A percentile compares a stretch with the other conserved stretches of the same genome.
Evolutionary conservation across 1,140 invertebrate genomes (phyloP).

Genomic region (Anthonomus grandis): DNA sequence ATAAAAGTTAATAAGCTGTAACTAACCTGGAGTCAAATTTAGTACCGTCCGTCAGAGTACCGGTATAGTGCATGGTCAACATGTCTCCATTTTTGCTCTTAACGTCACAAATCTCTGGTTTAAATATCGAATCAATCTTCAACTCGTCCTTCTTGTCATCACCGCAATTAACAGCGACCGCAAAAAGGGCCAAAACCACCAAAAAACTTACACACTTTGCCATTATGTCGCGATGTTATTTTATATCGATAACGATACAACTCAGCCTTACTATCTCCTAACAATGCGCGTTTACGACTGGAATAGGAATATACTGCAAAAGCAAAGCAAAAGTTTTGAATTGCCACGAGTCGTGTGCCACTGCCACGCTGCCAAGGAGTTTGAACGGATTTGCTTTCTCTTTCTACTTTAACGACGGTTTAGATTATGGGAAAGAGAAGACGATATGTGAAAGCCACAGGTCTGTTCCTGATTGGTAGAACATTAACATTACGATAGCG

Average conservation of each 20-base stretch:
- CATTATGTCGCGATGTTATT: slow-evolving; percentile 29
- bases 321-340: slow-evolving; percentile 19
- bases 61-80: slow-evolving; percentile 92
- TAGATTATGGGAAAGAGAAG: slow-evolving; percentile 17
- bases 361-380: slow-evolving; percentile 32
- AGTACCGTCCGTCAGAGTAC: slow-evolving; percentile 80
- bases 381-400: slow-evolving; percentile 26
- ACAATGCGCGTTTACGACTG: slow-evolving; percentile 28
- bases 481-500: slow-evolving; percentile 28
- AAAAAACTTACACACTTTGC: slow-evolving; percentile 47
- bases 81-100: slow-evolving; percentile 85
- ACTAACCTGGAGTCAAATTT: slow-evolving; percentile 92
- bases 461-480: slow-evolving; percentile 35
- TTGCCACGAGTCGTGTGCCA: slow-evolving; percentile 22
- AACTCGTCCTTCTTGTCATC: slow-evolving; percentile 53
- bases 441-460: slow-evolving; percentile 37
- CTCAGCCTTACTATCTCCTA: background rate
- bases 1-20: background rate
- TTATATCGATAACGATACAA: background rate
- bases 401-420: slow-evolving; percentile 1
- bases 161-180: slow-evolving; percentile 8
- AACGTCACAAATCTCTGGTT: slow-evolving; percentile 74
- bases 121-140: slow-evolving; percentile 76
- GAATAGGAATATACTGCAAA: slow-evolving; percentile 25
- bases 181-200: slow-evolving; percentile 29